These are phyloP conservation scores for Aspiorhynchus laticeps DNA, from an alignment of 2,113 vertebrate species.

Conservation along the genomic window DNA sequence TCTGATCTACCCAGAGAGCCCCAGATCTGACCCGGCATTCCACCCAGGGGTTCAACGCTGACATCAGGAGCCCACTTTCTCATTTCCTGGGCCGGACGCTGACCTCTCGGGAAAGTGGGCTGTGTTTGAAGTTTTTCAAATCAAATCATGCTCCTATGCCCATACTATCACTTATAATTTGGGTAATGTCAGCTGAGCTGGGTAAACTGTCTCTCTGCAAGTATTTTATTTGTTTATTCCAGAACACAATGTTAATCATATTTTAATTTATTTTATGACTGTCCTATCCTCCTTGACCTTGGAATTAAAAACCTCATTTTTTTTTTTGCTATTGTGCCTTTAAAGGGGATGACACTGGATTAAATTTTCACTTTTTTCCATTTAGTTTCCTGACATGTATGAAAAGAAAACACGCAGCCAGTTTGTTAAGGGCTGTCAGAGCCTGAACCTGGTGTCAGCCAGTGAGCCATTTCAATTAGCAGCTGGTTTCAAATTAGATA, in stretches of 20 bases:
- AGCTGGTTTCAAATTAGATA: too few relatives aligned
- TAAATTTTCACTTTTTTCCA: too few relatives aligned
- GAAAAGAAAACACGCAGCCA: too few relatives aligned
- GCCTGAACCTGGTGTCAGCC: too few relatives aligned
- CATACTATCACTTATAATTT: background rate
- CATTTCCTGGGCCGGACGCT: constrained; percentile 70
- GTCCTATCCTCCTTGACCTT: background rate
- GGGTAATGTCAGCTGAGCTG: background rate
- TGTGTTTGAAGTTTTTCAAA: constrained; percentile 63
- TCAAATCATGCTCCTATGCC: background rate
- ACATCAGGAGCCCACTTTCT: constrained; percentile 76
- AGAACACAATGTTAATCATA: background rate
- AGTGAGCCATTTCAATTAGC: too few relatives aligned
- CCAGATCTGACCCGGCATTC: constrained; percentile 68
- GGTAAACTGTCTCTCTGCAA: background rate
- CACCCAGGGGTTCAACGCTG: constrained; percentile 65
- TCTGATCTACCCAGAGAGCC: constrained; percentile 69
- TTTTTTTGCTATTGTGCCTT: too few relatives aligned
- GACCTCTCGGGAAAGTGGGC: constrained; percentile 64
- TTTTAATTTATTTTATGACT: background rate
- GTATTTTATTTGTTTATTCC: background rate
- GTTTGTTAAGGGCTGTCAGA: too few relatives aligned
- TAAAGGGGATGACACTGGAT: too few relatives aligned
- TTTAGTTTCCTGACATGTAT: too few relatives aligned
- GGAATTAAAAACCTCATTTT: background rate